phyloP scores from a whole-genome alignment of 2,888 invertebrate species.

The Chironomus tentans region DNA sequence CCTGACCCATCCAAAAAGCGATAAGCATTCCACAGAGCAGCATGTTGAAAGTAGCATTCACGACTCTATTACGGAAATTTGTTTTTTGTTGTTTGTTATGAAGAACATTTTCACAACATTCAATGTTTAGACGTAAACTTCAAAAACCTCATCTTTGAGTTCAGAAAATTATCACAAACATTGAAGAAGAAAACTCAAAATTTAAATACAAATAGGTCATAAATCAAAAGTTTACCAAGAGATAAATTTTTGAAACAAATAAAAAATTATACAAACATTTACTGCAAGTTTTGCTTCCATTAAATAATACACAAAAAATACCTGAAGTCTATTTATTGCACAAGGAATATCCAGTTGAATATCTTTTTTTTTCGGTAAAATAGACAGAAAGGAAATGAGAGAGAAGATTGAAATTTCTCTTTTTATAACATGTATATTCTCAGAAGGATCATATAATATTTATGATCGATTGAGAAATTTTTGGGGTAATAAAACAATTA shows the following conservation, averaged over 20 bases:
- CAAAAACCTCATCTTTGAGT: too few relatives aligned
- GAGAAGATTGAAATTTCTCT: background rate
- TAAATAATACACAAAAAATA: background rate
- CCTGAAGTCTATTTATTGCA: background rate
- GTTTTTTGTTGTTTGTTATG: too few relatives aligned
- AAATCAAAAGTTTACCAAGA: background rate
- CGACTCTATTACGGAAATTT: too few relatives aligned
- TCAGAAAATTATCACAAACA: background rate
- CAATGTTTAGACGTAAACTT: too few relatives aligned
- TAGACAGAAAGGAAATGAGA: background rate
- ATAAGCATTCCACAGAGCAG: too few relatives aligned
- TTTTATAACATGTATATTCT: background rate
- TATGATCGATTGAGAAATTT: too few relatives aligned
- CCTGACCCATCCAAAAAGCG: too few relatives aligned
- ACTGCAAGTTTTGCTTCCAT: background rate
- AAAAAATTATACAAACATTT: background rate
- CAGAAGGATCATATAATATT: background rate
- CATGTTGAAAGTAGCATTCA: too few relatives aligned
- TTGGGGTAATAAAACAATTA: too few relatives aligned
- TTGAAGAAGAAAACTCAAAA: background rate
- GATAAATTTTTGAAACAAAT: background rate
- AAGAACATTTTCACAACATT: too few relatives aligned
- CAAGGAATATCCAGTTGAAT: too few relatives aligned
- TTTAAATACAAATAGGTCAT: background rate
- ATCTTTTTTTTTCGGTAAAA: too few relatives aligned